Evolutionary conservation across 2,113 vertebrate genomes (phyloP), one percentile per base, ranked within the genome.

Genomic region (Callipepla californica): DNA sequence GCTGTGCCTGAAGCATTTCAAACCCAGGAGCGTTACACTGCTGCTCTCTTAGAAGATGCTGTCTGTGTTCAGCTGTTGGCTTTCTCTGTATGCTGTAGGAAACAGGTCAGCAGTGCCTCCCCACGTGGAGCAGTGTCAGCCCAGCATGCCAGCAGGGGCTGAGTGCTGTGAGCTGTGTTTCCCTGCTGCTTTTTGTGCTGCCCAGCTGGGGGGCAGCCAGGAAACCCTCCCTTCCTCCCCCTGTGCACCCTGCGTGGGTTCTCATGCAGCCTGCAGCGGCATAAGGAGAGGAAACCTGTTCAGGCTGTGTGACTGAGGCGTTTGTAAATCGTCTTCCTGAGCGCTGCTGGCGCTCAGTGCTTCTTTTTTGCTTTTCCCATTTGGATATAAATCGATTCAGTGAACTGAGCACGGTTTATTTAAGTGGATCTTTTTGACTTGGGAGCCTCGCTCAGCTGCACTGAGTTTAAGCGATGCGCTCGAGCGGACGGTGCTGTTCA

Each of bases 11-110:
- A 38, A 74, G 4, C 58, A 15, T 15, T 73, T 32, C 13, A 3
- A 12, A 45, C 28, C 23, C 4, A 36, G 51, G 30, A 77, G 38
- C 10, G 0, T n/a, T 22, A 9, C 23, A 36, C 8, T 78, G 2
- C 1, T 32, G 66, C 25, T 69, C 23, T 22, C 13, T 14, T 9
- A 4, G 80, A 4, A 15, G 21, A 42, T 65, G 38, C 40, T 3
- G 0, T 6, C 53, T 21, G 0, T 4, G n/a, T 25, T 30, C 48
- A 51, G 57, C 36, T 25, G 0, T 0, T 3, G 67, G 76, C 2
- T 82, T 66, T 14, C 25, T 32, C 14, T 23, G 11, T 11, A 6
- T 25, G 34, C 36, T 36, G 36, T 36, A 36, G 81, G n/a, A 34
- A 53, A n/a, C n/a, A 25, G 51, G 26, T 38, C 42, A 38, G 78